phyloP scores from a whole-genome alignment of 1,140 invertebrate genomes.

The Phymorhynchus buccinoides region DNA sequence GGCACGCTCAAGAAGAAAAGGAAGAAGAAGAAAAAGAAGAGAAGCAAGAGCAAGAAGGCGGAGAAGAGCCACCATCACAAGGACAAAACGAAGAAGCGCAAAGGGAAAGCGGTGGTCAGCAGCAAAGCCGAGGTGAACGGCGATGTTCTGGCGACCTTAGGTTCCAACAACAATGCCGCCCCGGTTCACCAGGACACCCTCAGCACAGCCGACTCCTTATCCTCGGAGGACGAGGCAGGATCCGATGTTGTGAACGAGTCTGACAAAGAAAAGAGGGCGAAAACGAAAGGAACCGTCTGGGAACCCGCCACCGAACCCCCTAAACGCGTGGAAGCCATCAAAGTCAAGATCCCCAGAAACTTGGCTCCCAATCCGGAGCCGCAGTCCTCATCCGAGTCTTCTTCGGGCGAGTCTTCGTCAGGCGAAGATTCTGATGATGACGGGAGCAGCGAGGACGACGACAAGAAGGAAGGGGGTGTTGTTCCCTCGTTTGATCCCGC shows the following conservation, averaged over 20 bases:
- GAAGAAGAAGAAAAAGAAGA: constrained; percentile 15
- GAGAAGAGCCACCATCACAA: neutral
- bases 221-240: constrained; percentile 22
- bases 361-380: neutral
- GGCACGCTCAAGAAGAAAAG: constrained; percentile 28
- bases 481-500: constrained; percentile 4
- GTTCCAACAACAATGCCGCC: neutral
- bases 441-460: constrained; percentile 13
- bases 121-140: neutral
- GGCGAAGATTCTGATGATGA: constrained; percentile 9
- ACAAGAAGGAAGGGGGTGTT: neutral
- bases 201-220: constrained; percentile 29
- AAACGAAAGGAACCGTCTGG: neutral
- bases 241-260: neutral
- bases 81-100: neutral
- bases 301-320: neutral
- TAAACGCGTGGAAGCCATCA: constrained; percentile 38
- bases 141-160: neutral
- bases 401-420: neutral
- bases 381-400: constrained; percentile 19
- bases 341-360: constrained; percentile 34
- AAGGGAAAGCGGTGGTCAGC: neutral
- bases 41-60: neutral
- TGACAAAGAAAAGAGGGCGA: constrained; percentile 18
- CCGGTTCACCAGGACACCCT: neutral